Conservation (phyloP, 2,888 invertebrate species). For the Habroteleia sp. region DNA sequence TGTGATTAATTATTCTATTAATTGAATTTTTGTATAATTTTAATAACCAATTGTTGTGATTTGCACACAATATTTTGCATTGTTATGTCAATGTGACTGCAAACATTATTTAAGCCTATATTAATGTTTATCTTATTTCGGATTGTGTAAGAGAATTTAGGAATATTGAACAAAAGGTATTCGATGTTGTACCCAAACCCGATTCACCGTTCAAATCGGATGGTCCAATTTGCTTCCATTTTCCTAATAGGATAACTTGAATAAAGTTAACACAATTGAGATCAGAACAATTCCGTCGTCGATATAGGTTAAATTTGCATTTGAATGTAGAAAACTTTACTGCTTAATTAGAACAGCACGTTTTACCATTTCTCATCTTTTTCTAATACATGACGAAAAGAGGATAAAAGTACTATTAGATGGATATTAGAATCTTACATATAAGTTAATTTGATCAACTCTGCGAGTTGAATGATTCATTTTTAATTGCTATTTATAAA, state of each 20-base stretch:
- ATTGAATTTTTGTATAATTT: too few species aligned
- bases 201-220: constrained; percentile 31
- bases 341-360: too few species aligned
- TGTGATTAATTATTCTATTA: too few species aligned
- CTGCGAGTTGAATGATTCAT: too few species aligned
- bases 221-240: constrained; percentile 47
- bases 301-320: not conserved
- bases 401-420: too few species aligned
- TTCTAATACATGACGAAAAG: too few species aligned
- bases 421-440: too few species aligned
- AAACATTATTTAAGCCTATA: constrained; percentile 7
- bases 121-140: constrained; percentile 45
- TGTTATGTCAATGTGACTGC: not conserved
- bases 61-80: not conserved
- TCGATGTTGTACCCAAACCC: constrained; percentile 16
- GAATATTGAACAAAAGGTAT: constrained; percentile 42
- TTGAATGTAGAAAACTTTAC: too few species aligned
- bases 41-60: too few species aligned
- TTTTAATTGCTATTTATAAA: too few species aligned
- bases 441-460: too few species aligned
- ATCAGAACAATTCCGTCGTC: constrained; percentile 16
- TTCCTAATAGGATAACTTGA: constrained; percentile 49
- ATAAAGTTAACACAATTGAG: constrained; percentile 38
- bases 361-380: too few species aligned
- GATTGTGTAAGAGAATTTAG: constrained; percentile 17